Conservation (phyloP, 1,140 invertebrate species). For the Phthorimaea operculella region DNA sequence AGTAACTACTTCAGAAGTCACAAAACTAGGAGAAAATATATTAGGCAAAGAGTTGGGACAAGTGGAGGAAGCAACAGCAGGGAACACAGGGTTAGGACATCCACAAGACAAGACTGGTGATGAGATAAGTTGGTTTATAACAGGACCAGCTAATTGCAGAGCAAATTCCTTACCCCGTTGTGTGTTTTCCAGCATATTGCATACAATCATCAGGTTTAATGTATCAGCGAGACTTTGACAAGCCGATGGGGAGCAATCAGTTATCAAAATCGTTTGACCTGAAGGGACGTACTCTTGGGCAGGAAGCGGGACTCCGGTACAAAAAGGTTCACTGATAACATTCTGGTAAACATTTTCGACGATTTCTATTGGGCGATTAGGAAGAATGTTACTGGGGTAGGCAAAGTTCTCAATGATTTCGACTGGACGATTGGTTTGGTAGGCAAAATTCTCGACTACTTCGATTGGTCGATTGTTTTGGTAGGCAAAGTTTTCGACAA, state of each 20-base stretch:
- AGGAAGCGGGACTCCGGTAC: background rate
- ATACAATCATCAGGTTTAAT: slow-evolving; percentile 49
- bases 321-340: too few species aligned
- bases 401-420: too few species aligned
- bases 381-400: too few species aligned
- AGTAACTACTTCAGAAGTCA: too few species aligned
- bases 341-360: background rate
- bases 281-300: background rate
- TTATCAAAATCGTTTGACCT: slow-evolving; percentile 29
- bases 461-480: too few species aligned
- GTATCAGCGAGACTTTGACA: slow-evolving; percentile 50
- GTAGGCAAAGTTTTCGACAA: background rate
- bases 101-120: slow-evolving; percentile 29
- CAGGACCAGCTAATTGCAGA: slow-evolving; percentile 30
- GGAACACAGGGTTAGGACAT: slow-evolving; percentile 27
- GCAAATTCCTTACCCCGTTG: slow-evolving; percentile 25
- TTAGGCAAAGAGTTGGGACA: background rate
- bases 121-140: slow-evolving; percentile 35
- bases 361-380: background rate
- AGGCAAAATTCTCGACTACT: too few species aligned
- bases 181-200: slow-evolving; percentile 39
- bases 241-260: slow-evolving; percentile 45
- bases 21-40: too few species aligned
- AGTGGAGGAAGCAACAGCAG: background rate
- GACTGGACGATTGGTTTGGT: too few species aligned